Conservation (phyloP, 2,797 vertebrate species). For the Dendrocincla tyrannina region DNA sequence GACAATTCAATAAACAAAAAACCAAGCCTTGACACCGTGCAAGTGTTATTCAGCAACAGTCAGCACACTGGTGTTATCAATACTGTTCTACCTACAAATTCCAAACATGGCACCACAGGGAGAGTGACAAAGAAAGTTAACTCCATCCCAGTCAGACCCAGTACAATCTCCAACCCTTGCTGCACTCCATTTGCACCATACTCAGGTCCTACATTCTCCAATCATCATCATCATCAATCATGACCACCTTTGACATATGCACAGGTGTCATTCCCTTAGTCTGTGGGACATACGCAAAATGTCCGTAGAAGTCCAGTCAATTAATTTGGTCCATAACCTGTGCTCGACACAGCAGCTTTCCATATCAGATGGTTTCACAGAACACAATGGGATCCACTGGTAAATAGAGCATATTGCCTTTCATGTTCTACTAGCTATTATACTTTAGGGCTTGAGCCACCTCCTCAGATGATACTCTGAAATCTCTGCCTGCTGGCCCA, state of each 20-base stretch:
- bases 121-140: not conserved
- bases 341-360: not conserved
- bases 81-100: not conserved
- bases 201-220: not conserved
- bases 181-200: not conserved
- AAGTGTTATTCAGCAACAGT: not conserved
- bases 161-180: not conserved
- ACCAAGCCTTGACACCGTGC: not conserved
- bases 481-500: not conserved
- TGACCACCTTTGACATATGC: rapidly evolving
- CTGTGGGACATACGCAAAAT: not conserved
- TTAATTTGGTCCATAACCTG: not conserved
- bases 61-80: not conserved
- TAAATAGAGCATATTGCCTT: not conserved
- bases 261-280: not conserved
- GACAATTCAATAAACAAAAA: not conserved
- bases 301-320: not conserved
- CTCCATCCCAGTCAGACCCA: not conserved
- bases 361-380: not conserved
- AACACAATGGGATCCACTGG: not conserved
- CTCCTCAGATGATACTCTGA: not conserved
- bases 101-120: not conserved
- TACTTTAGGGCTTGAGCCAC: not conserved
- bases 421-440: not conserved
- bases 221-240: not conserved